Conservation (phyloP, 2,113 vertebrate genomes). For the Anguilla rostrata region DNA sequence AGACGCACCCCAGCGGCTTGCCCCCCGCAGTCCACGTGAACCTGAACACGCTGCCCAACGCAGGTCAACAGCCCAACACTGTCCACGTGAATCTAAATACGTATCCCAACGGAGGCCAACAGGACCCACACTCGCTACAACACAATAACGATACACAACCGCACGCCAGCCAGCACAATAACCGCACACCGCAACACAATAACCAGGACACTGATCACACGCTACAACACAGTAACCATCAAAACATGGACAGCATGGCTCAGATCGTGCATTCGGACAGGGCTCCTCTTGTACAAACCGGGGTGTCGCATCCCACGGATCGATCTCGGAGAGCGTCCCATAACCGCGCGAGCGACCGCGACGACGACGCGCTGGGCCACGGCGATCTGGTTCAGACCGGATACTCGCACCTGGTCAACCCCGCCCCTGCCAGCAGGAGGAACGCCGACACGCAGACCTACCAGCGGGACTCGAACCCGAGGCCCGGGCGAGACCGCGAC, state of each 20-base stretch:
- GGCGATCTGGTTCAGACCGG: conserved; percentile 50
- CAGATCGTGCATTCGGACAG: not conserved
- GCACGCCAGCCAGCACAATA: not conserved
- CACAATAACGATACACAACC: conserved; percentile 34
- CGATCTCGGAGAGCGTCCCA: not conserved
- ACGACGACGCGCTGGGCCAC: not conserved
- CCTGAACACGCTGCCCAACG: conserved; percentile 53
- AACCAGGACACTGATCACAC: conserved; percentile 19
- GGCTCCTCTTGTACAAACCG: conserved; percentile 39
- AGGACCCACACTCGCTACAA: not conserved
- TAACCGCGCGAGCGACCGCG: not conserved
- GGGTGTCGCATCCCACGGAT: conserved; percentile 21
- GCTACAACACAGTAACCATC: not conserved
- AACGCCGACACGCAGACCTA: conserved; percentile 52
- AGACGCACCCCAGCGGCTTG: conserved; percentile 33
- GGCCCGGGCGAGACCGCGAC: conserved; percentile 7
- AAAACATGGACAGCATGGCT: conserved; percentile 18
- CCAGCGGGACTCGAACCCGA: not conserved
- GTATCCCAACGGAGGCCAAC: conserved; percentile 29
- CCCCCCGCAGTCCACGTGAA: conserved; percentile 59
- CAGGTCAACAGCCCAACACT: conserved; percentile 40
- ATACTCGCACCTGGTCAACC: conserved; percentile 51
- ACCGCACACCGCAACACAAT: conserved; percentile 25
- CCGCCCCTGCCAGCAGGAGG: conserved; percentile 26
- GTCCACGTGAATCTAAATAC: conserved; percentile 69